These are phyloP conservation scores for Cygnus atratus DNA, from an alignment of 2,113 vertebrate species.

Conservation along the genomic window DNA sequence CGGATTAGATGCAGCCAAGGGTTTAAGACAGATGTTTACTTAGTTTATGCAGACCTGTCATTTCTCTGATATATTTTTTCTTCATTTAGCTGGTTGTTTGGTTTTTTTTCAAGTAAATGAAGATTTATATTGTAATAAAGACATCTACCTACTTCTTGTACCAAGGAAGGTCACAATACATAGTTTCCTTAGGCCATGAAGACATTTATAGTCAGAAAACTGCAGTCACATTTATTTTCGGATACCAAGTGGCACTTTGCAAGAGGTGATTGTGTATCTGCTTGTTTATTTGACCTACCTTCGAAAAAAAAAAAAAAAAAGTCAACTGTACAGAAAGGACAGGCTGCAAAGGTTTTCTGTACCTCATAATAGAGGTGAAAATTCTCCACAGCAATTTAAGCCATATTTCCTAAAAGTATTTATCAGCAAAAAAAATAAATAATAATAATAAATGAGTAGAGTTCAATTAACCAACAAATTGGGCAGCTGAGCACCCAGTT, in stretches of 20 bases:
- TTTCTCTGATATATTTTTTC: background rate
- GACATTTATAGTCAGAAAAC: background rate
- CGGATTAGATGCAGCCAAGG: background rate
- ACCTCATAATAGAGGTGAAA: background rate
- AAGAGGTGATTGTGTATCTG: background rate
- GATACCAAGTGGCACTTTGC: background rate
- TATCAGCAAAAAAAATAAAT: background rate
- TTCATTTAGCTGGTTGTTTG: background rate
- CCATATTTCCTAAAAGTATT: background rate
- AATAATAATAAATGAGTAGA: rapidly evolving
- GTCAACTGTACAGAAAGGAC: background rate
- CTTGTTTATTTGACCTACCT: background rate
- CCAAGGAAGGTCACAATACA: background rate
- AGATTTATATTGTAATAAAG: background rate
- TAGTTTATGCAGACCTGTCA: background rate
- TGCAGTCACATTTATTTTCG: background rate
- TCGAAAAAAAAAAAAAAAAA: background rate
- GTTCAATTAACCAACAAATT: background rate
- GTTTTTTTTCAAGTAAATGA: background rate
- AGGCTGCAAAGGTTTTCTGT: background rate
- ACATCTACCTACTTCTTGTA: background rate
- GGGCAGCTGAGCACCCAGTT: background rate
- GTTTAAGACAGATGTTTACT: background rate
- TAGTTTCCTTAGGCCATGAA: background rate
- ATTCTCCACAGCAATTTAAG: background rate